Evolutionary conservation across 2,888 invertebrate species (phyloP), one percentile per base, ranked within the genome.

Genomic region (Andrena minutula): DNA sequence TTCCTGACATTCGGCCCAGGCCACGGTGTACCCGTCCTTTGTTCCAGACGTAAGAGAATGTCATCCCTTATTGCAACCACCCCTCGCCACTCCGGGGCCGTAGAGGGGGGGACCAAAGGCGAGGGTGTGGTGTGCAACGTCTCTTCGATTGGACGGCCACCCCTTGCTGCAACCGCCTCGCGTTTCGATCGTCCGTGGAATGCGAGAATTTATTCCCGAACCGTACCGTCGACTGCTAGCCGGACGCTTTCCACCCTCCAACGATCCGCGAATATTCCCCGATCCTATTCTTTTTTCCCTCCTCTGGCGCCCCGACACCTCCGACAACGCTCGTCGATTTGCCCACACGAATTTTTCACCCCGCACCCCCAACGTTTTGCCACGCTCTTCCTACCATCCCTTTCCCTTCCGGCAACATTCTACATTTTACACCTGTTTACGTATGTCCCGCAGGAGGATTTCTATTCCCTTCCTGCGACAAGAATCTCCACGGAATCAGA

Each of bases 51-150:
- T 76, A 83, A 84, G 89, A 83, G 88, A 86, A 89, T 89, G 89
- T 89, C 87, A 86, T 87, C 86, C 88, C 89, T 85, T 89, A 89
- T 88, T 88, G 88, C 86, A 68, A 76, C 78, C 83, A 79, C 61
- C 80, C 80, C 79, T 68, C 66, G 73, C 56, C 73, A 75, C 64
- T 41, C 74, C 26, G 35, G 73, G 63, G 60, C 53, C 28, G 41
- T 32, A 51, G 71, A 12, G 5, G 4, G 4, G 41, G 41, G 5
- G 5, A 16, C 68, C 73, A 80, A 84, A 79, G 74, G 53, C 80
- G 73, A 79, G 76, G 58, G 74, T 58, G 79, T n/a, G 78, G 77
- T 61, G 78, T 35, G 64, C 75, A 64, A 68, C 73, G 81, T 83
- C 75, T 77, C 75, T 76, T 82, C 88, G 88, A 88, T 87, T 79